Base-by-base conservation (phyloP, 53 echinoderm and acorn worm genomes). In the Paracentrotus lividus region DNA sequence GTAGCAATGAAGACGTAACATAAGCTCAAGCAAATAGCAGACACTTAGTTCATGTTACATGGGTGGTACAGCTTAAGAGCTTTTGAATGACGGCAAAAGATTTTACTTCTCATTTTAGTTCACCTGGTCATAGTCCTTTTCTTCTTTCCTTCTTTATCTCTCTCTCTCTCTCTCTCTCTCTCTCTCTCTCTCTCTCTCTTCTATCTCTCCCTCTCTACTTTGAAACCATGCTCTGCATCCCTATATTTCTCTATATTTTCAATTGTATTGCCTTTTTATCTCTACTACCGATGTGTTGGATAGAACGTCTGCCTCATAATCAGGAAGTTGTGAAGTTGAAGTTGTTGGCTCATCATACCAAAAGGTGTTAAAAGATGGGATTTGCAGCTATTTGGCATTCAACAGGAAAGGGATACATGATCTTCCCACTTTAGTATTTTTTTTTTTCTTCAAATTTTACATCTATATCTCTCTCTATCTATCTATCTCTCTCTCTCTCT, bases 11-110 rank as follows among this genome's bases (percentile, higher is more conserved):
- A 56, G 16, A 44, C 56, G 86, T 54, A 86, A 86, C 57, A 34
- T 56, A 21, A 86, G 32, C 29, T 8, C 53, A 56, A 34, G 57
- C 86, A 86, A 86, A 86, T 86, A 86, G 86, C 86, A 86, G 10
- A n/a, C 45, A 47, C 47, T 81, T 47, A 81, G 81, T 24, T 81
- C 81, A 81, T 45, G 81, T 81, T 81, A 81, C 81, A 81, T 81
- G 26, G 81, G 81, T 47, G 81, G 44, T n/a, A 81, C 24, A 12
- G 26, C 81, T 81, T 45, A 81, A 81, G 81, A 81, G 81, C 26
- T 81, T 81, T 81, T 81, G 26, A 81, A 81, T 27, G n/a, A 81
- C 26, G 44, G 81, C 45, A 47, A n/a, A 81, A 81, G 26, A 81
- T 81, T 47, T 81, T 13, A 26, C 26, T 45, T 47, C 47, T 81